These are phyloP conservation scores for Microplitis manilae DNA, from an alignment of 2,888 invertebrate species.

Conservation along the genomic window DNA sequence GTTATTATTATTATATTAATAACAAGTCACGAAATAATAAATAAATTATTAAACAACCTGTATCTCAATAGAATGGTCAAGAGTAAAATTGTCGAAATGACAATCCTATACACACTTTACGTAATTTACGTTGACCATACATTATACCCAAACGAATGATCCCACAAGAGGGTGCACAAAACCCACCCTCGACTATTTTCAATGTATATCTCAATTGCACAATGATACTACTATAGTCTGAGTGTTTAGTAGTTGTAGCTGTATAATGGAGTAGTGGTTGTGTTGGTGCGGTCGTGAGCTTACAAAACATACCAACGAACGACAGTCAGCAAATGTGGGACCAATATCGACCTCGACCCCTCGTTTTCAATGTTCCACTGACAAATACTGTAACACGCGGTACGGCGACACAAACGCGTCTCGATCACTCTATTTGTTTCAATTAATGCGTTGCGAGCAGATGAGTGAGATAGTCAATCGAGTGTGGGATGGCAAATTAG, in stretches of 20 bases:
- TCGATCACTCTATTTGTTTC: constrained; percentile 69
- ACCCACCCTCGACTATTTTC: constrained; percentile 40
- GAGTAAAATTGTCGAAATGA: constrained; percentile 19
- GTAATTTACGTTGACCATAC: constrained; percentile 60
- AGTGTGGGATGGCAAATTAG: constrained; percentile 42
- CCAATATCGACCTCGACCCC: constrained; percentile 36
- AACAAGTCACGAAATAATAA: background rate
- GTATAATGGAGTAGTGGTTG: background rate
- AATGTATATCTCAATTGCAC: constrained; percentile 24
- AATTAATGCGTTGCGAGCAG: constrained; percentile 58
- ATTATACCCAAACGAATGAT: constrained; percentile 68
- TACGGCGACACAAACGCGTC: constrained; percentile 40
- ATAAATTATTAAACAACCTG: background rate
- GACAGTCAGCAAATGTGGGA: background rate
- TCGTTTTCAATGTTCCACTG: constrained; percentile 23
- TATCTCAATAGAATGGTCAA: background rate
- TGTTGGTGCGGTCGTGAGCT: background rate
- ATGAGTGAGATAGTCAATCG: constrained; percentile 22
- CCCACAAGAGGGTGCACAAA: constrained; percentile 66
- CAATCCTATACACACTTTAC: constrained; percentile 38
- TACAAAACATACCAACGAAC: background rate
- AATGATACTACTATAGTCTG: background rate
- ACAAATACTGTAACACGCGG: constrained; percentile 28
- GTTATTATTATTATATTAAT: too few species aligned
- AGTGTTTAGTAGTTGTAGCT: background rate